Evolutionary conservation across 1,140 invertebrate species (phyloP), one percentile per base, ranked within the genome.

Genomic region (Cepaea nemoralis): DNA sequence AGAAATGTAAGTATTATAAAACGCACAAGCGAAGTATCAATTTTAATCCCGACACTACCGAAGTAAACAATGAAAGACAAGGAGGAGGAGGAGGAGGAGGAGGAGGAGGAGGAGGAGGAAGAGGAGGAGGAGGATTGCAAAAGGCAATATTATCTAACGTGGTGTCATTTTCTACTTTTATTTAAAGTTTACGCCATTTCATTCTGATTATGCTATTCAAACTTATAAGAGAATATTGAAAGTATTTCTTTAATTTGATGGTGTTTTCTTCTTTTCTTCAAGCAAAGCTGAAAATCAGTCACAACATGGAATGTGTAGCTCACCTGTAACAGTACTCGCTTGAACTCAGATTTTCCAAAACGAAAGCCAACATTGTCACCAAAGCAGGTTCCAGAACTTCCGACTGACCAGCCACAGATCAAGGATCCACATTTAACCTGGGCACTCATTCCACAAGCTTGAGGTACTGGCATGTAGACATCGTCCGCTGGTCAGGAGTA

Each of bases 361-460:
- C 77, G n/a, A 39, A 78, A 2, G 33, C 77, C 77, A 27, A 39
- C 37, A 59, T 78, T 37, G 14, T 59, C 12, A 35, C 42, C 63
- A 63, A 78, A 78, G n/a, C 77, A 78, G 22, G 40, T 10, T 1
- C 55, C 77, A 39, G 27, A 24, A 55, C 37, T n/a, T 3, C 77
- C 77, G 6, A 78, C 31, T 39, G 55, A 40, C 77, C 77, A 78
- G 31, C 55, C 35, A n/a, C 40, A 24, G 31, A 78, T 66, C 31
- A 31, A 67, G 8, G 69, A 22, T 3, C 42, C 8, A 40, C 40
- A 39, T 16, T 37, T 33, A 31, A 37, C 31, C 35, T 27, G 12
- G 14, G 37, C 3, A 40, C 55, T 42, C 77, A 59, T 66, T 35
- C 63, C 63, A 37, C 35, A 59, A 33, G 50, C 2, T 59, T 55